Evolutionary conservation across 1,140 invertebrate species (phyloP).

Genomic region (Dreissena rostriformis): DNA sequence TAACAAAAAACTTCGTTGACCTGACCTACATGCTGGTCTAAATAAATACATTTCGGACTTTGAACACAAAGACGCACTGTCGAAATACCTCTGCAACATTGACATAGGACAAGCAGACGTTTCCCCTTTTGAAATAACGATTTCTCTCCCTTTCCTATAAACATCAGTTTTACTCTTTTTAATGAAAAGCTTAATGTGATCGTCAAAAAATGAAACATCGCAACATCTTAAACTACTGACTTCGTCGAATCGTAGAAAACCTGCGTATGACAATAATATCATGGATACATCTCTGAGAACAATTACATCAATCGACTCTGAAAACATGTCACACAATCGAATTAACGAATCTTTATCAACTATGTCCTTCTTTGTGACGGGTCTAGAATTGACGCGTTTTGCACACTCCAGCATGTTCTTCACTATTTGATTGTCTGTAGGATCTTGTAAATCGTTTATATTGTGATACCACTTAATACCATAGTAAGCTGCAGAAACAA

Average conservation of each 20-base stretch:
- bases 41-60: neutral
- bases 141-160: constrained; percentile 46
- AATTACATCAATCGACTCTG: constrained; percentile 16
- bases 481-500: constrained; percentile 24
- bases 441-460: constrained; percentile 35
- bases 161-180: constrained; percentile 51
- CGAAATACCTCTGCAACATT: constrained; percentile 48
- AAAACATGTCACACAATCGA: constrained; percentile 47
- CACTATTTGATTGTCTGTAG: constrained; percentile 30
- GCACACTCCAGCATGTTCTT: constrained; percentile 16
- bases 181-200: constrained; percentile 32
- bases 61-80: neutral
- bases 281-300: constrained; percentile 49
- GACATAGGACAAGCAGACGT: constrained; percentile 34
- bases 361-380: constrained; percentile 24
- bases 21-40: neutral
- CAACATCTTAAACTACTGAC: constrained; percentile 44
- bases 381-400: constrained; percentile 25
- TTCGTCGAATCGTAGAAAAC: constrained; percentile 54
- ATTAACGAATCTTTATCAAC: constrained; percentile 21
- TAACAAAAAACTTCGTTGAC: neutral
- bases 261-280: constrained; percentile 55
- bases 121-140: constrained; percentile 30
- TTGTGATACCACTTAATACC: constrained; percentile 48
- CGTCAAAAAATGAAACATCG: constrained; percentile 42